Conservation (phyloP, 1,140 invertebrate genomes). For the Caenorhabditis briggsae region DNA sequence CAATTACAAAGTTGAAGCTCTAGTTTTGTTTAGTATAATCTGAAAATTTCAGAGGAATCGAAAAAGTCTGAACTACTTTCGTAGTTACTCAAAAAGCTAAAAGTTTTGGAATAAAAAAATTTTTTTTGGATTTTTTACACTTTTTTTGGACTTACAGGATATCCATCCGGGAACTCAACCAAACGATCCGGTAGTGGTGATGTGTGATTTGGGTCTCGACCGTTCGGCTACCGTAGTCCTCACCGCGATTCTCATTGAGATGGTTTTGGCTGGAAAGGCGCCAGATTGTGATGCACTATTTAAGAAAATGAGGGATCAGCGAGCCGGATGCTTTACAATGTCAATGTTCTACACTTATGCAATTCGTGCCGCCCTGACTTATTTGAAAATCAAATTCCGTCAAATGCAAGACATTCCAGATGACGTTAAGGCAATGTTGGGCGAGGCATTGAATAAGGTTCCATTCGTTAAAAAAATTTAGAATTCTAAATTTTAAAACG, state of each 20-base stretch:
- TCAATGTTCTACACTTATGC: conserved; percentile 32
- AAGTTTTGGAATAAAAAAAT: no score
- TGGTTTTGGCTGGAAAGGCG: conserved; percentile 11
- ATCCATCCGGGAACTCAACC: not conserved
- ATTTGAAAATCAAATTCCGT: conserved; percentile 3
- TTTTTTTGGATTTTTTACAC: no score
- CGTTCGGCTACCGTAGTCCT: conserved; percentile 39
- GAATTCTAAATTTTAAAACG: no score
- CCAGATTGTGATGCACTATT: not conserved
- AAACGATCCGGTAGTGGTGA: not conserved
- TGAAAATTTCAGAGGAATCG: no score
- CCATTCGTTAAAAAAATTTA: not conserved
- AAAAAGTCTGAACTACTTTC: no score
- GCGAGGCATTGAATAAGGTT: not conserved
- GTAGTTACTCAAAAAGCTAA: no score
- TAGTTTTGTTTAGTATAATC: no score
- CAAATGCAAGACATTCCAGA: not conserved
- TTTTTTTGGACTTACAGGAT: not conserved
- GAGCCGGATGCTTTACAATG: conserved; percentile 15
- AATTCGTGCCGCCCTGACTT: not conserved
- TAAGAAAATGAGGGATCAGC: not conserved
- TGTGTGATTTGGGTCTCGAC: conserved; percentile 15
- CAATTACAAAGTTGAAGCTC: no score
- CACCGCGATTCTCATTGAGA: conserved; percentile 31
- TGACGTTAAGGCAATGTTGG: not conserved